phyloP scores from a whole-genome alignment of 2,888 invertebrate genomes.

The Pantelozetes paolii region DNA sequence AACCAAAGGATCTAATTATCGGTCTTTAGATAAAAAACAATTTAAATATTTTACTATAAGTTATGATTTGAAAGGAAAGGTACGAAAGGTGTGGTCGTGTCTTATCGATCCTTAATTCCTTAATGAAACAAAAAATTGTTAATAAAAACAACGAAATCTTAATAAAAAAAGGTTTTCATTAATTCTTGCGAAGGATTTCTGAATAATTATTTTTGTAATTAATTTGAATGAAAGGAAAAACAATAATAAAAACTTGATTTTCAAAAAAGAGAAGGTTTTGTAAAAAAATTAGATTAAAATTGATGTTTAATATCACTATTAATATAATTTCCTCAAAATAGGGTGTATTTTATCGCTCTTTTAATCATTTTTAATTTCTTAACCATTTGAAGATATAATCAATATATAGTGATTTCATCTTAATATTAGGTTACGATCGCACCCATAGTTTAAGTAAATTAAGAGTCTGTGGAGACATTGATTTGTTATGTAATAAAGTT shows the following conservation, averaged over 20 bases:
- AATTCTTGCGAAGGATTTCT: conserved; percentile 18
- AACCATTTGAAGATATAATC: too few species aligned
- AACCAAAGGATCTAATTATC: conserved; percentile 9
- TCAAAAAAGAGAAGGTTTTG: not conserved
- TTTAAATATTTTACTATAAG: not conserved
- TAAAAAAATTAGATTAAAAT: not conserved
- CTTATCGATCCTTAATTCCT: conserved; percentile 14
- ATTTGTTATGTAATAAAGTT: too few species aligned
- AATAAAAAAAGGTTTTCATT: not conserved
- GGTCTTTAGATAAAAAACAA: not conserved
- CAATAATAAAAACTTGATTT: not conserved
- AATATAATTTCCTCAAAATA: not conserved
- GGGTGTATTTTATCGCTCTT: too few species aligned
- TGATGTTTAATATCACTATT: not conserved
- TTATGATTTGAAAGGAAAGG: not conserved
- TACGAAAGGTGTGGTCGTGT: conserved; percentile 4
- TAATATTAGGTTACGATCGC: too few species aligned
- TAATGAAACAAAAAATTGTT: not conserved
- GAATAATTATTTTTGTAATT: conserved; percentile 25
- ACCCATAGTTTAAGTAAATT: too few species aligned
- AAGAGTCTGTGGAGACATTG: too few species aligned
- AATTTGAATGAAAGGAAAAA: not conserved
- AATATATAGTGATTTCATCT: too few species aligned
- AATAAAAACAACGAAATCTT: not conserved
- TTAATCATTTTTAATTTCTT: too few species aligned